Evolutionary conservation across 2,888 invertebrate species (phyloP), one percentile per base, ranked within the genome.

Genomic region (Digitonthophagus gazella): DNA sequence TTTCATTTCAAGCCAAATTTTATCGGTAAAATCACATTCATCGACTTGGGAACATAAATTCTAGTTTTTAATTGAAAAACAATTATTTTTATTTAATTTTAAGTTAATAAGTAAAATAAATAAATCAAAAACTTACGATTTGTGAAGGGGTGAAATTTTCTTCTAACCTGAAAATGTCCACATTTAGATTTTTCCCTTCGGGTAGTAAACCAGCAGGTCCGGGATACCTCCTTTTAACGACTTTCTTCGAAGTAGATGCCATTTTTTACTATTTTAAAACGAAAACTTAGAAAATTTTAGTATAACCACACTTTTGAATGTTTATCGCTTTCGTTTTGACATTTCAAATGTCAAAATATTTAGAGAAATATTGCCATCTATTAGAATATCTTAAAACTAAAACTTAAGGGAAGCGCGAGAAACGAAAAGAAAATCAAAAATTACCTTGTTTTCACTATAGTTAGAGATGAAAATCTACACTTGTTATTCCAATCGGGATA

Each of bases 151-250:
- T 57, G n/a, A 58, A 58, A 6, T 54, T 15, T 20, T 19, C 16
- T 14, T 64, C n/a, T 57, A 22, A 1, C 11, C 64, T 57, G 4
- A 20, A 57, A 15, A 57, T 8, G 16, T 64, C 57, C 1, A 57
- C 57, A 1, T 57, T 57, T 2, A 57, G 18, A 19, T 61, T 20
- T 11, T 22, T 58, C 14, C 15, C 15, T 57, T 68, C 68, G 2
- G 68, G 65, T 44, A 44, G 11, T 58, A 68, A 55, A 15, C 68
- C 68, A 0, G 68, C 68, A 5, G 68, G 68, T 11, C 68, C 68
- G 5, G 68, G 68, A 58, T 65, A 68, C 58, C 65, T 68, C 5
- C 68, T 22, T 20, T 68, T 68, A 28, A 68, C 18, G 2, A 61
- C n/a, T 61, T 61, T 61, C 8, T 19, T 61, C 61, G n/a, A n/a